Evolutionary conservation across 2,888 invertebrate species (phyloP).

Genomic region (Spodoptera littoralis): DNA sequence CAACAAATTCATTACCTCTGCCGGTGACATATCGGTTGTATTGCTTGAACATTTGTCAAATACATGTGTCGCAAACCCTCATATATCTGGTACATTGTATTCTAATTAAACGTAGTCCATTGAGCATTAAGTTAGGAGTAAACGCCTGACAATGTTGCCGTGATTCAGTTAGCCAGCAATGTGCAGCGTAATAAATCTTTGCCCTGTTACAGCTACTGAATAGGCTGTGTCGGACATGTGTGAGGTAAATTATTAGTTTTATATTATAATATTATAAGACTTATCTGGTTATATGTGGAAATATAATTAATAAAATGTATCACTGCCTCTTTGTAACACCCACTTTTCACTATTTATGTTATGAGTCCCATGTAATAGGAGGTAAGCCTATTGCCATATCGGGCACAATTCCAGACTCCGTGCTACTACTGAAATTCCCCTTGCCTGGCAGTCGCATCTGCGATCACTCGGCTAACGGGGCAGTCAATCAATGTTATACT

Average conservation of each 20-base stretch:
- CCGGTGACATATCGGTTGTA: constrained; percentile 76
- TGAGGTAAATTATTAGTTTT: constrained; percentile 24
- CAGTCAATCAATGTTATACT: too few species aligned
- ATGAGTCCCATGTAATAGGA: too few species aligned
- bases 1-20: constrained; percentile 75
- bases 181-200: constrained; percentile 53
- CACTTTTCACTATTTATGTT: too few species aligned
- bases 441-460: too few species aligned
- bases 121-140: constrained; percentile 52
- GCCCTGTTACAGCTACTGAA: constrained; percentile 27
- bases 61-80: constrained; percentile 71
- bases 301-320: too few species aligned
- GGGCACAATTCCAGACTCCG: too few species aligned
- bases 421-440: too few species aligned
- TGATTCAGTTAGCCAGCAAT: constrained; percentile 52
- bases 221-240: constrained; percentile 29
- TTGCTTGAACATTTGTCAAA: constrained; percentile 79
- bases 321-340: too few species aligned
- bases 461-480: too few species aligned
- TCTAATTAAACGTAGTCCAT: constrained; percentile 71
- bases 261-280: too few species aligned
- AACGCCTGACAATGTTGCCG: constrained; percentile 53
- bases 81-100: constrained; percentile 76
- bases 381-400: too few species aligned
- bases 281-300: not conserved